Conservation (phyloP, 2,888 invertebrate genomes). For the Erynnis tages region DNA sequence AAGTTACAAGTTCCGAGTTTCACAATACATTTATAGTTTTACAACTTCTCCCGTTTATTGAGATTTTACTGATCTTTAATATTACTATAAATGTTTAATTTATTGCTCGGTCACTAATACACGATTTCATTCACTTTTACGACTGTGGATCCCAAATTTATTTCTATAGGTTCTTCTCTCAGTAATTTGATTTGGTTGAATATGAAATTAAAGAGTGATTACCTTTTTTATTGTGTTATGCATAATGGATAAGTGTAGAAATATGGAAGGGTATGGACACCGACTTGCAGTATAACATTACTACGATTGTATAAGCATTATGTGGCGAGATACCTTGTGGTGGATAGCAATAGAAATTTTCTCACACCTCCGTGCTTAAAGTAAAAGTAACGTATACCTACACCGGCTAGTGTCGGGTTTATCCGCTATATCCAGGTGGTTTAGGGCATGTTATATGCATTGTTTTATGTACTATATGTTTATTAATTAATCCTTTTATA, state of each 20-base stretch:
- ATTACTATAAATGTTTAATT: conserved; percentile 73
- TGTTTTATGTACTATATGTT: no score
- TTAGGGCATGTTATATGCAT: background rate
- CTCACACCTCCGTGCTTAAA: conserved; percentile 20
- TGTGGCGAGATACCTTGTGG: conserved; percentile 9
- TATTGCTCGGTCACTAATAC: conserved; percentile 66
- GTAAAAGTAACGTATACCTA: conserved; percentile 9
- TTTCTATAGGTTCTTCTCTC: conserved; percentile 57
- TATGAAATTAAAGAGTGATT: conserved; percentile 64
- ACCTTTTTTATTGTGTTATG: conserved; percentile 57
- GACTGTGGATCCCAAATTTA: conserved; percentile 62
- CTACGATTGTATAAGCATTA: conserved; percentile 10
- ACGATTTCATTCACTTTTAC: conserved; percentile 72
- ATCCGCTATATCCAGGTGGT: background rate
- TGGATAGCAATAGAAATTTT: conserved; percentile 25
- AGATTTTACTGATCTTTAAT: conserved; percentile 72
- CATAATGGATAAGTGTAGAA: conserved; percentile 40
- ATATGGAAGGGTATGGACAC: conserved; percentile 29
- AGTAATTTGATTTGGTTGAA: conserved; percentile 67
- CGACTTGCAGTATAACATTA: conserved; percentile 9
- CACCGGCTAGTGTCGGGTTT: background rate
- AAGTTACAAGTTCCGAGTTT: conserved; percentile 42
- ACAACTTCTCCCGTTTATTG: conserved; percentile 57
- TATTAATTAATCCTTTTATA: no score
- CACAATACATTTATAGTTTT: conserved; percentile 54